Evolutionary conservation across 2,113 vertebrate genomes (phyloP).

Genomic region (Cnemophilus loriae): DNA sequence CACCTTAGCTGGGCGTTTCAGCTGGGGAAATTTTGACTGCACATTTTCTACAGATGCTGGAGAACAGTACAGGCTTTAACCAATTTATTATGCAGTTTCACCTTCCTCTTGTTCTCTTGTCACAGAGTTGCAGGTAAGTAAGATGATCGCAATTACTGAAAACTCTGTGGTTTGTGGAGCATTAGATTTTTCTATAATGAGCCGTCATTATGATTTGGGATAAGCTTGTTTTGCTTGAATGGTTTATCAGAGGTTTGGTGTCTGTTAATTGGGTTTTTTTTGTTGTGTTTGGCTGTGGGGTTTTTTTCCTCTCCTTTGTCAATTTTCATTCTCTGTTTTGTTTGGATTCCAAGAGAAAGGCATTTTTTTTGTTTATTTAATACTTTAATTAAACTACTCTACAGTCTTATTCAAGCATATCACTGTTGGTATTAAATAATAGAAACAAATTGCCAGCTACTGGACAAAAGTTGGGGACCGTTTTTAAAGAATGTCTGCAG

Average conservation of each 20-base stretch:
- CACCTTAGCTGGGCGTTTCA: neutral
- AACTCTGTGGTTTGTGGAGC: neutral
- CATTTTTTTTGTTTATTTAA: slow-evolving; percentile 52
- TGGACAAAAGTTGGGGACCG: neutral
- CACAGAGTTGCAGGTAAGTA: neutral
- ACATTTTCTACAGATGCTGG: neutral
- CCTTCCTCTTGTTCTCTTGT: neutral
- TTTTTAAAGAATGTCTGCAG: neutral
- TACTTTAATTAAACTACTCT: slow-evolving; percentile 60
- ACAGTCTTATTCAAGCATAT: slow-evolving; percentile 26
- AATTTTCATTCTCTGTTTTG: slow-evolving; percentile 27
- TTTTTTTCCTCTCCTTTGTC: neutral
- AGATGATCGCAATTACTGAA: neutral
- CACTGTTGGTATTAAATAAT: slow-evolving; percentile 27
- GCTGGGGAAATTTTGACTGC: neutral
- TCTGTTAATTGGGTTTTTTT: slow-evolving; percentile 39
- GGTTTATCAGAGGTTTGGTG: slow-evolving; percentile 39
- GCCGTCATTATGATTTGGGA: slow-evolving; percentile 44
- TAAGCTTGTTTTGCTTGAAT: slow-evolving; percentile 56
- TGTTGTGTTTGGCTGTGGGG: neutral
- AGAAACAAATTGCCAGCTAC: slow-evolving; percentile 16
- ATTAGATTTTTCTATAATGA: slow-evolving; percentile 59
- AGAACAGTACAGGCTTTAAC: neutral
- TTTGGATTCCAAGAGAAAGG: slow-evolving; percentile 20
- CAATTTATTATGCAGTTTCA: neutral